Conservation (phyloP, 2,797 vertebrate species). For the Naso thynnoides region DNA sequence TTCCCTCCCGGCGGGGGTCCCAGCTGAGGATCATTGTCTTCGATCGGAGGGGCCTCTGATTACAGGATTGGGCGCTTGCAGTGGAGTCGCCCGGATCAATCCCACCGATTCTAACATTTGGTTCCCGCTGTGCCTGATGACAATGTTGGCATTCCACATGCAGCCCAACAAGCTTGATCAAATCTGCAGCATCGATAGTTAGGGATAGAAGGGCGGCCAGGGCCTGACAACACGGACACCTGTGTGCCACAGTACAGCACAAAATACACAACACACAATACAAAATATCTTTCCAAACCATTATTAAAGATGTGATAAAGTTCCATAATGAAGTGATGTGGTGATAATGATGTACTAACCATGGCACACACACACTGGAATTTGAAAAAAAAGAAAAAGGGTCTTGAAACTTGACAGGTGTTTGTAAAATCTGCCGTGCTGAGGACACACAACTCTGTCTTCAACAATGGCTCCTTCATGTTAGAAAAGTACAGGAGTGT, state of each 20-base stretch:
- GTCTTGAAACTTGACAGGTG: constrained; percentile 24
- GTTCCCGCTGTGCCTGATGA: constrained; percentile 87
- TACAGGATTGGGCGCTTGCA: constrained; percentile 72
- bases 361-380: not conserved
- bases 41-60: constrained; percentile 81
- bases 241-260: constrained; percentile 40
- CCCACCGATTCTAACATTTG: constrained; percentile 83
- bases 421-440: constrained; percentile 2
- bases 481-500: constrained; percentile 15
- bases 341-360: too few relatives aligned
- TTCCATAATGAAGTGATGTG: constrained; percentile 14
- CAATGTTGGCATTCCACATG: constrained; percentile 86
- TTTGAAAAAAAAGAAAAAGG: not conserved
- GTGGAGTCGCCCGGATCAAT: constrained; percentile 84
- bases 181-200: constrained; percentile 84
- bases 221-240: constrained; percentile 61
- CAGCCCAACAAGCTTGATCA: constrained; percentile 82
- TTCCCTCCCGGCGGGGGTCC: constrained; percentile 72
- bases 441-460: constrained; percentile 6
- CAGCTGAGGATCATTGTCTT: constrained; percentile 84
- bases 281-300: constrained; percentile 5
- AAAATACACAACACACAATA: constrained; percentile 37
- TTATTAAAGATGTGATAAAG: constrained; percentile 17
- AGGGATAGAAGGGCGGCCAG: constrained; percentile 53
- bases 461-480: constrained; percentile 24